These are phyloP conservation scores for Caenorhabditis sp. DNA, from an alignment of 2,888 invertebrate genomes.

Conservation along the genomic window DNA sequence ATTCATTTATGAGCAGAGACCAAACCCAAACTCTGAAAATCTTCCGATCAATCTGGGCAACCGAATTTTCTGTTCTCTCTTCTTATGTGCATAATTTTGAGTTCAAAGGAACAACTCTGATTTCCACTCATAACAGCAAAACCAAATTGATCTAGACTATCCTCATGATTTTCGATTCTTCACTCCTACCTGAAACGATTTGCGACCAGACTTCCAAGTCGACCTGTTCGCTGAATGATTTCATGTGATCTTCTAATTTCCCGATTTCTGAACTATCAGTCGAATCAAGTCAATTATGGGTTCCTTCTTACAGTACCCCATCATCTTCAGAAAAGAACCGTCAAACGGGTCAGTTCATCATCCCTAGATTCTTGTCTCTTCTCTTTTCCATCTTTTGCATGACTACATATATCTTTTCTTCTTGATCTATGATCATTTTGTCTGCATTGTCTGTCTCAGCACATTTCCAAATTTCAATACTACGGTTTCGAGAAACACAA, in stretches of 20 bases:
- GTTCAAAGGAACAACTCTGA: no score
- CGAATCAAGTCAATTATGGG: conserved; percentile 26
- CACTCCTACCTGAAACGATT: no score
- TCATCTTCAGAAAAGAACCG: background rate
- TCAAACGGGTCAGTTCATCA: conserved; percentile 13
- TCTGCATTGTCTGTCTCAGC: background rate
- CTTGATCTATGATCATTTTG: conserved; percentile 27
- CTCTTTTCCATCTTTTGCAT: conserved; percentile 5
- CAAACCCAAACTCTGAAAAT: no score
- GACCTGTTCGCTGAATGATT: background rate
- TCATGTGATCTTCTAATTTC: conserved; percentile 10
- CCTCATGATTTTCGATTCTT: no score
- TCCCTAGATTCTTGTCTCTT: conserved; percentile 31
- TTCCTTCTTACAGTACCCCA: conserved; percentile 20
- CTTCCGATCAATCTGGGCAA: no score
- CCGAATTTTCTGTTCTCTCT: no score
- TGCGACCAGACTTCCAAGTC: background rate
- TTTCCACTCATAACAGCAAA: no score
- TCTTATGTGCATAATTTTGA: no score
- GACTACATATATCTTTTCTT: conserved; percentile 19
- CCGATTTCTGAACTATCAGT: conserved; percentile 11
- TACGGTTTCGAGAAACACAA: background rate
- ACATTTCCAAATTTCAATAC: background rate
- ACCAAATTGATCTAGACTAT: no score
- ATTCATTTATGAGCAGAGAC: no score